Evolutionary conservation across 92 coral and sea anemone species (phyloP), one percentile per base, ranked within the genome.

Genomic region (Palythoa heliodiscus): DNA sequence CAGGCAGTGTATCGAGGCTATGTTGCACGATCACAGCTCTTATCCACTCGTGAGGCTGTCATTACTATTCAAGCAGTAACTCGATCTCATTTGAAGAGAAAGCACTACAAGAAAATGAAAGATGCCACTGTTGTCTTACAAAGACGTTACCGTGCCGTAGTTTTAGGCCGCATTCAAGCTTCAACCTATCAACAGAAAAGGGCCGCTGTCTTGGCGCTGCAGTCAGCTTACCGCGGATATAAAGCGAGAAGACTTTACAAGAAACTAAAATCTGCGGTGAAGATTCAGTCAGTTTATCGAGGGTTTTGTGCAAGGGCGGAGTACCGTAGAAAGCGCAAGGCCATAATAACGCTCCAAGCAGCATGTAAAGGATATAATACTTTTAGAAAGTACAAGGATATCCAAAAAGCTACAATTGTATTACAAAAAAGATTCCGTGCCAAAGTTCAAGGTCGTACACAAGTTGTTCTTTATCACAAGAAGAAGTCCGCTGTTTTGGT

Each of bases 1-100:
- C 98, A 94, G 70, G 82, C 95, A 22, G 48, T 48, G 29, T 95
- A 87, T 76, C 91, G 95, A 82, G 93, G 93, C 12, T 81, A 79
- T 58, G 64, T 60, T 74, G 95, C 82, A 14, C 88, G 95, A 68
- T 84, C 82, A 71, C 83, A 75, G 81, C 87, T 88, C 69, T 23
- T 55, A 69, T 73, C 83, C 17, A 78, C 73, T 24, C 86, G 79
- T 29, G 67, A 61, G 61, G 90, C 98, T 16, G 76, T 83, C 40
- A 55, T 91, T 25, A 47, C 52, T n/a, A 12, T 93, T 38, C 96
- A 95, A 87, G 80, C 96, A 19, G 84, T 73, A 4, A 54, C 87
- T 11, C 87, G 98, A 19, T 25, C 90, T 38, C 78, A 76, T 75
- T 48, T 86, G 48, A 82, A 53, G 2, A 85, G 90, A 77, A 88